Conservation (phyloP, 2,113 vertebrate genomes). For the Ardeotis arabs region DNA sequence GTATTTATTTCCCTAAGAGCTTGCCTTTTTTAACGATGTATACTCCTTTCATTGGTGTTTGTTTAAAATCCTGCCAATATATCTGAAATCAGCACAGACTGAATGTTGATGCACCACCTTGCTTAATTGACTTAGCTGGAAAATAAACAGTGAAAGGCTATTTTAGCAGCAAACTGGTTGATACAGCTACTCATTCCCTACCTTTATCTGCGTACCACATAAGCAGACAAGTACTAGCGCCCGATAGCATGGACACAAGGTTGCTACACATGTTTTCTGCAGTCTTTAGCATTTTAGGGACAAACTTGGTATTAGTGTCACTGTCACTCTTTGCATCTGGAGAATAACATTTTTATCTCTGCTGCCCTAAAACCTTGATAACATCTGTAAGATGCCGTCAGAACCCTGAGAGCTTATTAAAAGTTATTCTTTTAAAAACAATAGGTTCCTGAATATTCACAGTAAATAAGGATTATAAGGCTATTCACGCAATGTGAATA, state of each 20-base stretch:
- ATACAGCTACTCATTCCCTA: conserved; percentile 55
- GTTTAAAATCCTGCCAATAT: conserved; percentile 41
- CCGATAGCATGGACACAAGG: conserved; percentile 11
- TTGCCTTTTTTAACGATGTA: conserved; percentile 7
- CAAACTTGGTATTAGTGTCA: not conserved
- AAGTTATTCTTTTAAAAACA: not conserved
- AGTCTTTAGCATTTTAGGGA: conserved; percentile 1
- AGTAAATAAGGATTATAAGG: conserved; percentile 29
- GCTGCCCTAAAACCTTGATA: not conserved
- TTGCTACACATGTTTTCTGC: conserved; percentile 26
- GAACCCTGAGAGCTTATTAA: not conserved
- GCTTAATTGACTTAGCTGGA: conserved; percentile 67
- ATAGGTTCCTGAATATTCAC: not conserved
- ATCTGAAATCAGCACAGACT: conserved; percentile 34
- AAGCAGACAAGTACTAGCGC: not conserved
- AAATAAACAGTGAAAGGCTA: conserved; percentile 67
- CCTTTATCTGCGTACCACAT: conserved; percentile 69
- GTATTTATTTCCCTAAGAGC: conserved; percentile 51
- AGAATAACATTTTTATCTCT: not conserved
- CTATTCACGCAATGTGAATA: conserved; percentile 55
- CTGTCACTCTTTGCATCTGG: not conserved
- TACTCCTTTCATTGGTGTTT: conserved; percentile 19
- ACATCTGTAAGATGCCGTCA: not conserved
- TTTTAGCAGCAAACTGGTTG: conserved; percentile 62
- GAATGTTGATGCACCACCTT: conserved; percentile 46